Evolutionary conservation across 2,797 vertebrate species (phyloP), one percentile per base, ranked within the genome.

Genomic region (Acanthornis magna): DNA sequence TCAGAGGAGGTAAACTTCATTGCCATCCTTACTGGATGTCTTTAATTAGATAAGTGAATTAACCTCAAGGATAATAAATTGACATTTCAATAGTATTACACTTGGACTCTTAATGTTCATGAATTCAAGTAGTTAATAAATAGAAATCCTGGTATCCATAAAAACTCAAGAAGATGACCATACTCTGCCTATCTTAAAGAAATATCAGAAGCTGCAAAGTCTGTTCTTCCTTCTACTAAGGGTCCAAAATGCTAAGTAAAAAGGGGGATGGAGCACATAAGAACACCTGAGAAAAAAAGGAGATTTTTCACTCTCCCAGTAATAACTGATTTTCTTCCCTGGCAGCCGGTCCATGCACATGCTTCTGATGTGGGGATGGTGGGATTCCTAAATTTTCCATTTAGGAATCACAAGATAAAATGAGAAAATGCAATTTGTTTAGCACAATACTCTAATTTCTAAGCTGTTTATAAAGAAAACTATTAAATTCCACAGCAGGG

Each of bases 41-140:
- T 88, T 93, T 71, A 67, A 83, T 85, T 91, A 77, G 50, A 9
- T 67, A 65, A 74, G 8, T 40, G 21, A 80, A 76, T 92, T 91
- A 85, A 76, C 17, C 23, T 80, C 21, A 43, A 87, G 13, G 38
- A 57, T 34, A 87, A 74, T 38, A 87, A 76, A 15, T 48, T 73
- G 36, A 48, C n/a, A 53, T 62, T 57, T 95, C 26, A 53, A 30
- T 26, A 72, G 4, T 19, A 45, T 81, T 66, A 61, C 22, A 20
- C 3, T 42, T 86, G 66, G 34, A 72, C 34, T 66, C 34, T 40
- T 48, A 51, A 47, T 10, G 38, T 54, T 32, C 38, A 43, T 7
- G 9, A 63, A 85, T 54, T 50, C 4, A 70, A 77, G 81, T 19
- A 25, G 13, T 30, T 36, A 27, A 32, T 21, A 91, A 86, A 70